These are phyloP conservation scores for Coecobrya sp. DNA, from an alignment of 2,888 invertebrate species.

Conservation along the genomic window DNA sequence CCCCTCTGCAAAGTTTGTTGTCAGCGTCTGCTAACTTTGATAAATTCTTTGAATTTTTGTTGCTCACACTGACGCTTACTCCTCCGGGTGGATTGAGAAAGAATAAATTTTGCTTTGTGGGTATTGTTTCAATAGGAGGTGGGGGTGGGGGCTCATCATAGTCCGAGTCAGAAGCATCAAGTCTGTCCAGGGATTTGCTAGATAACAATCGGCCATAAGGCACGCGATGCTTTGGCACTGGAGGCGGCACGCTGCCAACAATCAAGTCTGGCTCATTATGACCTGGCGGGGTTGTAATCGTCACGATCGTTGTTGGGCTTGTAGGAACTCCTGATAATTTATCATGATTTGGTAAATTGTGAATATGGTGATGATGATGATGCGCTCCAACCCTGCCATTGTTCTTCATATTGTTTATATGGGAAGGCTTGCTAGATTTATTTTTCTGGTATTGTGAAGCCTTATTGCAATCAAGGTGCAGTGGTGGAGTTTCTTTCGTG, in stretches of 20 bases:
- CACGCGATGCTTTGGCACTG: conserved; percentile 87
- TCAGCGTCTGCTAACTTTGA: conserved; percentile 8
- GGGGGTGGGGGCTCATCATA: conserved; percentile 92
- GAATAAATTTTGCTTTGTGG: conserved; percentile 89
- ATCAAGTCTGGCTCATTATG: conserved; percentile 77
- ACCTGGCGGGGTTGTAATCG: conserved; percentile 75
- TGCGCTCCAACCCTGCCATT: conserved; percentile 67
- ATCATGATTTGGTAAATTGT: conserved; percentile 65
- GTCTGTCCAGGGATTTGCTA: conserved; percentile 79
- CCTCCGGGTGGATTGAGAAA: conserved; percentile 73
- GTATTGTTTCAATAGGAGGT: conserved; percentile 97
- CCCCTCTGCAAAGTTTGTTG: neutral
- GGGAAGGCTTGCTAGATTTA: conserved; percentile 53
- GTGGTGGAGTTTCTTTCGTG: conserved; percentile 58
- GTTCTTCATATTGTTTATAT: conserved; percentile 70
- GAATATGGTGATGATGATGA: conserved; percentile 65
- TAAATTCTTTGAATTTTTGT: conserved; percentile 77
- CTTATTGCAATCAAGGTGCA: conserved; percentile 74
- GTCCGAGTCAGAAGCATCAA: conserved; percentile 87
- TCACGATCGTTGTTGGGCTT: conserved; percentile 79
- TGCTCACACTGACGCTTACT: conserved; percentile 77
- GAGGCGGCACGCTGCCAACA: conserved; percentile 84
- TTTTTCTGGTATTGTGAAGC: conserved; percentile 76
- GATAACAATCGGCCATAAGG: conserved; percentile 68
- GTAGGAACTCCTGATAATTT: conserved; percentile 76